Evolutionary conservation across 2,888 invertebrate genomes (phyloP), one percentile per base, ranked within the genome.

Genomic region (Eupithecia pulchellata): DNA sequence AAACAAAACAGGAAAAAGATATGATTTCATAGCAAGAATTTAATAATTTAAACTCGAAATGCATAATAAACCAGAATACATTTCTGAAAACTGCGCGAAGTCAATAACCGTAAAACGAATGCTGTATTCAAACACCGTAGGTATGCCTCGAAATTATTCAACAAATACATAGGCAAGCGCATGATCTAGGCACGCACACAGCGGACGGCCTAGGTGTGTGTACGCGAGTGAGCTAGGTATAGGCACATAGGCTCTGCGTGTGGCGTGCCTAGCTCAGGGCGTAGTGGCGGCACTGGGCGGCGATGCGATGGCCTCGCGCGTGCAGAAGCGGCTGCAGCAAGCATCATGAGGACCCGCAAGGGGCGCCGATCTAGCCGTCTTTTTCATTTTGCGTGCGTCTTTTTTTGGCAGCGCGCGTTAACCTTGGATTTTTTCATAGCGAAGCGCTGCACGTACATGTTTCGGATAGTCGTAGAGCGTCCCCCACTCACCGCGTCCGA

Each of bases 391-490:
- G 93, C 91, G 92, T 92, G 92, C 91, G 93, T 93, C 94, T 94
- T 94, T 93, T 94, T 94, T 94, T 92, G 94, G 93, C 93, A 93
- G 86, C 93, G 92, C 91, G 91, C 89, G 90, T 90, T 93, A 93
- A 93, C 93, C 94, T 94, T 94, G 94, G 91, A 89, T 90, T 93
- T 94, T 91, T 91, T 91, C 92, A 92, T 92, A 92, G 91, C 90
- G 89, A 91, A 91, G 92, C 92, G 92, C 84, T 91, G 94, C 93
- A 93, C 92, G 93, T 93, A 93, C 92, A 90, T 91, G 91, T 90
- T 92, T 92, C 89, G 92, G 89, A 91, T 92, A 93, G 93, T 89
- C 93, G 89, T 90, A 93, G 93, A 92, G 89, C 92, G 91, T 90
- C 92, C 93, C 93, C 93, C 92, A 91, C 93, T 91, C 92, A 86